Evolutionary conservation across 1,140 invertebrate species (phyloP).

Genomic region (Scaptodrosophila lebanonensis): DNA sequence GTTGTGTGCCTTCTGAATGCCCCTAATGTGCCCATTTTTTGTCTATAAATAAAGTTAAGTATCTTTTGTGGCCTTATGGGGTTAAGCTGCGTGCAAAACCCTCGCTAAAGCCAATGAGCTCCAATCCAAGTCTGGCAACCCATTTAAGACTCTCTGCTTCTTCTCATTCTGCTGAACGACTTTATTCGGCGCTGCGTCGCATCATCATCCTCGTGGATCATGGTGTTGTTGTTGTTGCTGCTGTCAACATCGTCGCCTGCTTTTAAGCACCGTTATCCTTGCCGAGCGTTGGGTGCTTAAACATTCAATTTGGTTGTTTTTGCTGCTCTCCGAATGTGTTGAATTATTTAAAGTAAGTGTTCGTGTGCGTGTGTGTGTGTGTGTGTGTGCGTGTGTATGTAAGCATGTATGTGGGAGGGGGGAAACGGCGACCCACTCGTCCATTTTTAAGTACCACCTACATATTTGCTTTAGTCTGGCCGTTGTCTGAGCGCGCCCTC

Average conservation of each 20-base stretch:
- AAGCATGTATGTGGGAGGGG: not conserved
- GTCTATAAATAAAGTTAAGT: slow-evolving; percentile 64
- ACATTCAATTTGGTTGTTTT: slow-evolving; percentile 51
- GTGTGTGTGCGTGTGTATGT: slow-evolving; percentile 1
- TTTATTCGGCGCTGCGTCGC: slow-evolving; percentile 8
- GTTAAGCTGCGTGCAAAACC: slow-evolving; percentile 53
- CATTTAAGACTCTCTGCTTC: slow-evolving; percentile 53
- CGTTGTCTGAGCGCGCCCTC: slow-evolving; percentile 46
- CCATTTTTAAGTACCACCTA: slow-evolving; percentile 28
- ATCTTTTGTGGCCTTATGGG: slow-evolving; percentile 55
- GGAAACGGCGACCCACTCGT: slow-evolving; percentile 16
- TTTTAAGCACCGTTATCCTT: slow-evolving; percentile 38
- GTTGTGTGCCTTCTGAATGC: not conserved
- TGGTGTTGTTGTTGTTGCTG: slow-evolving; percentile 2
- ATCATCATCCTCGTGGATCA: slow-evolving; percentile 1
- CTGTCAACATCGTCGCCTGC: slow-evolving; percentile 24
- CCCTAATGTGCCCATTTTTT: slow-evolving; percentile 23
- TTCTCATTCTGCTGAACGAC: slow-evolving; percentile 11
- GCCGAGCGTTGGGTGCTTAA: slow-evolving; percentile 48
- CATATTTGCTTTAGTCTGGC: slow-evolving; percentile 49
- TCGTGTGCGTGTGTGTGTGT: too few relatives aligned
- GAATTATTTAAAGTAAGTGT: slow-evolving; percentile 52
- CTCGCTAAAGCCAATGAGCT: slow-evolving; percentile 46
- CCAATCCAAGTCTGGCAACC: slow-evolving; percentile 24
- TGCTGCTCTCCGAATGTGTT: slow-evolving; percentile 25